A percentile compares a stretch with the other conserved stretches of the same genome.
Conservation (phyloP, 2,888 invertebrate genomes). For the Aphodius sticticus region DNA sequence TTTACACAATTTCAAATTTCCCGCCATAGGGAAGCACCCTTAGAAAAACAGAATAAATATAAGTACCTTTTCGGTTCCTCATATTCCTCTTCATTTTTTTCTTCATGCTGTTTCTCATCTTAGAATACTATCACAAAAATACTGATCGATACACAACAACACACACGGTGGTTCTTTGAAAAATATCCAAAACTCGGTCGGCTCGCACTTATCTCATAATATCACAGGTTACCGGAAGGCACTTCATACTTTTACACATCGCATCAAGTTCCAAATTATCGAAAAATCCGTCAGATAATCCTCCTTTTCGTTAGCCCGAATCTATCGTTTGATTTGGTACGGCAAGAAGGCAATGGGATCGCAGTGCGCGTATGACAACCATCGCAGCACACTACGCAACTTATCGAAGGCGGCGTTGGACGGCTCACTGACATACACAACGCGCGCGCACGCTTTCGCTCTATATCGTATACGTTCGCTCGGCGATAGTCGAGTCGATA, state of each 20-base stretch:
- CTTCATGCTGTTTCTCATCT: not conserved
- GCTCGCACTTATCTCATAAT: not conserved
- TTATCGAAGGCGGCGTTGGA: not conserved
- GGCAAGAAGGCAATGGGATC: not conserved
- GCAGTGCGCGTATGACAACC: not conserved
- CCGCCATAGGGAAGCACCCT: no score
- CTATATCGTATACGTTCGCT: not conserved
- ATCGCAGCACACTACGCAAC: not conserved
- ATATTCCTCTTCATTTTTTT: not conserved
- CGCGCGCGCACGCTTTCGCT: not conserved
- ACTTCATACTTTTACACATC: not conserved
- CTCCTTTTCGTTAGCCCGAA: not conserved
- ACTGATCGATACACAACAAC: not conserved
- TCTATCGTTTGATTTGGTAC: not conserved
- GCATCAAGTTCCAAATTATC: not conserved
- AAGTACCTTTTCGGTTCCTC: not conserved
- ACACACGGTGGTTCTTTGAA: not conserved
- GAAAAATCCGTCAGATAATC: not conserved
- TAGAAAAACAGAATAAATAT: not conserved
- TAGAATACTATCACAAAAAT: conserved; percentile 4
- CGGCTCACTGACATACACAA: not conserved
- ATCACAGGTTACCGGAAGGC: not conserved
- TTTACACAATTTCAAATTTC: no score
- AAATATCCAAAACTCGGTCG: not conserved
- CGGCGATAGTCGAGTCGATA: conserved; percentile 32